Evolutionary conservation across 2,888 invertebrate species (phyloP).

Genomic region (Cheilosia variabilis): DNA sequence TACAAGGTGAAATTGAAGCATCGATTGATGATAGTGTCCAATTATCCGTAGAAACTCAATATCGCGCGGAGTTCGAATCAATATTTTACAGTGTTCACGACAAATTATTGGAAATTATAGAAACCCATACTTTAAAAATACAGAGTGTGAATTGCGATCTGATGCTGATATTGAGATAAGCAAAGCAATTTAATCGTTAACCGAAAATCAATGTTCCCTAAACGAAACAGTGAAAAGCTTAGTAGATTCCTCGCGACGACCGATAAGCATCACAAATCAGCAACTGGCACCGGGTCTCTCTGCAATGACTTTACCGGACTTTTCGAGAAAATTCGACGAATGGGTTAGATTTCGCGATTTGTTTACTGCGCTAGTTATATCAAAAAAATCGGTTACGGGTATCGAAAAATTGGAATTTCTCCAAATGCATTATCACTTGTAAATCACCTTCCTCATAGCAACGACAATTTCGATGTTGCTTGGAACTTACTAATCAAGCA

Average conservation of each 20-base stretch:
- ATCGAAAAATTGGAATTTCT: constrained; percentile 47
- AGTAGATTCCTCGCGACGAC: constrained; percentile 7
- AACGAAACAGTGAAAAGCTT: background rate
- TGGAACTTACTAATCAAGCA: constrained; percentile 13
- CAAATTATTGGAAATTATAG: constrained; percentile 9
- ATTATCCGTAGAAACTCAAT: constrained; percentile 15
- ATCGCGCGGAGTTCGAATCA: constrained; percentile 12
- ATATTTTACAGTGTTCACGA: constrained; percentile 5
- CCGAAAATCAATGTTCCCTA: background rate
- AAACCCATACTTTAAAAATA: background rate
- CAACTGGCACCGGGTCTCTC: constrained; percentile 11
- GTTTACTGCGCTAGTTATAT: constrained; percentile 33
- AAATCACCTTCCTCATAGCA: constrained; percentile 19
- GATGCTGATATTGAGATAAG: background rate
- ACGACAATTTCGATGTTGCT: constrained; percentile 21
- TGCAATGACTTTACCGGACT: constrained; percentile 3
- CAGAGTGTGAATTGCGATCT: constrained; percentile 11
- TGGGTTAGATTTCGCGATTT: constrained; percentile 45
- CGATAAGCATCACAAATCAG: constrained; percentile 10
- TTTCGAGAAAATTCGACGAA: constrained; percentile 8
- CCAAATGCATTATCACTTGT: constrained; percentile 30
- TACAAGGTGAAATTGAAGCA: constrained; percentile 30
- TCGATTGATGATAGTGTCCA: background rate
- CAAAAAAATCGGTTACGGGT: constrained; percentile 16
- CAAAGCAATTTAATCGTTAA: background rate